Base-by-base conservation (phyloP, 2,888 invertebrate genomes). In the Laothoe populi region DNA sequence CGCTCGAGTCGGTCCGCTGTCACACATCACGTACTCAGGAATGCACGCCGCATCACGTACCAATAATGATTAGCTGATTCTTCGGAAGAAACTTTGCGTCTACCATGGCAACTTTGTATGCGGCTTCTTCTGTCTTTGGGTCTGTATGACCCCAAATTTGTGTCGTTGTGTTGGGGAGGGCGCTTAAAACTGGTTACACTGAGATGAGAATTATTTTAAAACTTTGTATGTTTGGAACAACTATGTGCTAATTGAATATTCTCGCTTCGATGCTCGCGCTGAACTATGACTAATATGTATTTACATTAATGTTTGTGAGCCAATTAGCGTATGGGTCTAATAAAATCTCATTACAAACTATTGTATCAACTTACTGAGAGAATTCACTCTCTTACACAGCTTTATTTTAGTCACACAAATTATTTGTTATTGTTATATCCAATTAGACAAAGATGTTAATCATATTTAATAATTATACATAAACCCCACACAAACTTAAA, bases 1-100 rank as follows among this genome's bases (percentile, higher is more conserved):
- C 79, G 85, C 75, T 83, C 75, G 79, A 84, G 70, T 84, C 77
- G 78, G 70, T 78, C 66, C 76, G 68, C 76, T 81, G 83, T 84
- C 79, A 83, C 80, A 84, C 82, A 83, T 83, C 79, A 81, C 73
- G 80, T 83, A 79, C 74, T 73, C 77, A 74, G 78, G 81, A 86
- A 86, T 86, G 83, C 79, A 77, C 49, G 48, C 23, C 48, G 49
- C 26, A 49, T 40, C 38, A 49, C 60, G 40, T 53, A 31, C 53
- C 53, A 40, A 42, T 26, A 58, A 19, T 16, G 31, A 61, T 61
- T 57, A 35, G 8, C 13, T 19, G 31, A 24, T 57, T 42, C 53
- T 35, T 35, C 44, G 5, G 21, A 49, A 38, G 46, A 49, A 23
- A 61, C 57, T 42, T 26, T 44, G 48, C 40, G 46, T 60, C 60